Evolutionary conservation across 2,113 vertebrate species (phyloP), one percentile per base, ranked within the genome.

Genomic region (Pseudorasbora parva): DNA sequence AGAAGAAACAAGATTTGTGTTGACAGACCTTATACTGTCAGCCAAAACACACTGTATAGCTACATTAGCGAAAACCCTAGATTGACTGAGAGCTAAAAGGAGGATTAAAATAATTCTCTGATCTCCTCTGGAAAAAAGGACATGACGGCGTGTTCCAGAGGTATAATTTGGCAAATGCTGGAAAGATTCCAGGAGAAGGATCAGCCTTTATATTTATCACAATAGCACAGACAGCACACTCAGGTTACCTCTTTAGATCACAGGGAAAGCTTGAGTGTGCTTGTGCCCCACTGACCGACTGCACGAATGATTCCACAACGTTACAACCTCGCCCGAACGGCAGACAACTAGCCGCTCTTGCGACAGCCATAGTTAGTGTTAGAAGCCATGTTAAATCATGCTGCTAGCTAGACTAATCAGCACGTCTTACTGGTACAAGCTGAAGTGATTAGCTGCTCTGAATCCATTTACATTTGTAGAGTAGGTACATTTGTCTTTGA

Each of bases 201-300:
- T 60, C 19, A 47, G 5, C 54, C 11, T 68, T 81, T 75, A 59
- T 86, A 76, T 78, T 82, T 51, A 69, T 87, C 69, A 84, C 68
- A 75, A 30, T 76, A 73, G 64, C 64, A 68, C 30, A 59, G 73
- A 82, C 57, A 15, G 49, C 54, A 30, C 74, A 33, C 64, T 81
- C 62, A 62, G 60, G 72, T 84, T 81, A 77, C 64, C 25, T 47
- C 45, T 15, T 71, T 54, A 75, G 78, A 68, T 82, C 37, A 68
- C 14, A 54, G 41, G 59, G 85, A 72, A 60, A 56, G 66, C 57
- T 72, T 71, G 77, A 56, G 62, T 12, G 68, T 69, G 60, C 68
- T 69, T 86, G 66, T 83, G 77, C 77, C 9, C 59, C 57, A 30
- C 45, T 79, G 59, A 79, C 41, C 59, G 37, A 60, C 49, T 37